Conservation (phyloP, 1,140 invertebrate genomes). For the Cryptotermes secundus region DNA sequence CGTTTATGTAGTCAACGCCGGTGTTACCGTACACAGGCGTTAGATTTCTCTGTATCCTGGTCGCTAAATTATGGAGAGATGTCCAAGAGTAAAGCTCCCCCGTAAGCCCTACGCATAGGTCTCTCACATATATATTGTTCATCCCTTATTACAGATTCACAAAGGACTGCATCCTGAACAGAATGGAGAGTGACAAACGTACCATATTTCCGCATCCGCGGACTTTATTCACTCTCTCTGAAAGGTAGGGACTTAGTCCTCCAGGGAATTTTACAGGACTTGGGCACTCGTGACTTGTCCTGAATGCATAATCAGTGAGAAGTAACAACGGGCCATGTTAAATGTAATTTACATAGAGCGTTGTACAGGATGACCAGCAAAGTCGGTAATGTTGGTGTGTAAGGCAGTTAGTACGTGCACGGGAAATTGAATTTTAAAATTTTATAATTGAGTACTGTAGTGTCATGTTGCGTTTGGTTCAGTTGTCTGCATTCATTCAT, state of each 20-base stretch:
- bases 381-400: no score
- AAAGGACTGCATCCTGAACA: neutral
- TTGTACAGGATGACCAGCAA: no score
- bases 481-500: no score
- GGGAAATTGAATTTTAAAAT: no score
- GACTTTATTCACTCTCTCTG: neutral
- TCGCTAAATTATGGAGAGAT: neutral
- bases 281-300: neutral
- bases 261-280: neutral
- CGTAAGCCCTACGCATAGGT: neutral
- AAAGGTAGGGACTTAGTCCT: neutral
- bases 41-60: neutral
- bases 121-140: neutral
- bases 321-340: neutral
- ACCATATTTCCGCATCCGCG: neutral
- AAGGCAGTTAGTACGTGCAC: no score
- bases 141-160: constrained; percentile 4
- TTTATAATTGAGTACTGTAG: no score
- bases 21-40: neutral
- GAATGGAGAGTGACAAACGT: neutral
- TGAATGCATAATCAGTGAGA: constrained; percentile 3
- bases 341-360: neutral
- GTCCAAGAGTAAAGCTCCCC: neutral
- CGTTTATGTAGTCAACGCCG: neutral
- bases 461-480: no score